Conservation (phyloP, 2,797 vertebrate genomes). For the Chelon labrosus region DNA sequence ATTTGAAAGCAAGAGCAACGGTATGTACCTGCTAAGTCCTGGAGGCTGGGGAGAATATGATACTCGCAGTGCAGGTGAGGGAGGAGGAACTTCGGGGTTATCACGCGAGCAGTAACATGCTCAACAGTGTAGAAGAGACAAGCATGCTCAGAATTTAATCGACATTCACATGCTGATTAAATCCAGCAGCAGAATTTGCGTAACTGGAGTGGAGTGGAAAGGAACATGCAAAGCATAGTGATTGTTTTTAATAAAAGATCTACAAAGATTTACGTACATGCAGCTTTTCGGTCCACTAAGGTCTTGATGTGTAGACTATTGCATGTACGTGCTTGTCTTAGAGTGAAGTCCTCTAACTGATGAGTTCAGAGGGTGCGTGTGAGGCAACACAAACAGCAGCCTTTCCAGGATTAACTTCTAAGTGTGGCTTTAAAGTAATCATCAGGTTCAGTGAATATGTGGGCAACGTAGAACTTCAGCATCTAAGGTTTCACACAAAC, state of each 20-base stretch:
- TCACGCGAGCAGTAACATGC: constrained; percentile 24
- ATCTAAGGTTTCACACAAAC: background rate
- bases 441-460: background rate
- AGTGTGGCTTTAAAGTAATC: background rate
- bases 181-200: constrained; percentile 9
- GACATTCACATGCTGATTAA: background rate
- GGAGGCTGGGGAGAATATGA: constrained; percentile 22
- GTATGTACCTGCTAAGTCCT: constrained; percentile 44
- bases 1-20: constrained; percentile 41
- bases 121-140: constrained; percentile 21
- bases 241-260: too few relatives aligned
- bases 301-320: background rate
- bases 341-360: background rate
- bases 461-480: background rate
- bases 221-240: background rate
- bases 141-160: constrained; percentile 14
- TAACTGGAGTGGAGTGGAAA: background rate
- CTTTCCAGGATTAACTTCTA: background rate
- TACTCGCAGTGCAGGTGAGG: background rate
- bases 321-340: background rate
- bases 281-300: background rate
- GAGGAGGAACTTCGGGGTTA: constrained; percentile 25
- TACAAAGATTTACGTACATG: background rate
- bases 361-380: background rate
- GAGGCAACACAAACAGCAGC: background rate